phyloP scores from a whole-genome alignment of 1,140 invertebrate genomes.

The Zeugodacus cucurbitae region DNA sequence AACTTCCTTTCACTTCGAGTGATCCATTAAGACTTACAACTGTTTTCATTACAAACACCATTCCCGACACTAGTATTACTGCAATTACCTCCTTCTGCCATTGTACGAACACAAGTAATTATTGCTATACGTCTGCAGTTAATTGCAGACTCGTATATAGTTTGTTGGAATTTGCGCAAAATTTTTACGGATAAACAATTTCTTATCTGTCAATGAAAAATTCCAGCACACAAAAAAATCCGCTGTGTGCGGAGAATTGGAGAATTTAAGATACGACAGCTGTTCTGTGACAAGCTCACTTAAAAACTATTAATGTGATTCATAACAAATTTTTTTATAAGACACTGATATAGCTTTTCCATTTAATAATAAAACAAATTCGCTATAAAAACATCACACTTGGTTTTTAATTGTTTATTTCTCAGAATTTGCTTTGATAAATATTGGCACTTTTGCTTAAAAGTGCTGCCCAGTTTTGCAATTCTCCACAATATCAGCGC shows the following conservation, averaged over 20 bases:
- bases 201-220: neutral
- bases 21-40: neutral
- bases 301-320: too few species aligned
- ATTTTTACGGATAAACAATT: slow-evolving; percentile 18
- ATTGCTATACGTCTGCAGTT: slow-evolving; percentile 43
- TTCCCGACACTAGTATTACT: slow-evolving; percentile 2
- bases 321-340: too few species aligned
- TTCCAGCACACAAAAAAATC: neutral
- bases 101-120: slow-evolving; percentile 24
- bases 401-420: too few species aligned
- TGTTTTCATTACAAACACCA: neutral
- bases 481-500: too few species aligned
- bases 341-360: too few species aligned
- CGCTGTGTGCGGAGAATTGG: neutral
- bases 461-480: too few species aligned
- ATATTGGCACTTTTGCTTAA: too few species aligned
- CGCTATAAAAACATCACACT: too few species aligned
- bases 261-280: too few species aligned
- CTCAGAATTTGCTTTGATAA: too few species aligned
- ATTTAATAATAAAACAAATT: too few species aligned
- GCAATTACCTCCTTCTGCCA: slow-evolving; percentile 36
- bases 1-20: neutral
- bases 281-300: too few species aligned
- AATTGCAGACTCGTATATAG: slow-evolving; percentile 40
- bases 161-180: slow-evolving; percentile 45